Evolutionary conservation across 1,140 invertebrate genomes (phyloP).

Genomic region (Brachionus plicatilis): DNA sequence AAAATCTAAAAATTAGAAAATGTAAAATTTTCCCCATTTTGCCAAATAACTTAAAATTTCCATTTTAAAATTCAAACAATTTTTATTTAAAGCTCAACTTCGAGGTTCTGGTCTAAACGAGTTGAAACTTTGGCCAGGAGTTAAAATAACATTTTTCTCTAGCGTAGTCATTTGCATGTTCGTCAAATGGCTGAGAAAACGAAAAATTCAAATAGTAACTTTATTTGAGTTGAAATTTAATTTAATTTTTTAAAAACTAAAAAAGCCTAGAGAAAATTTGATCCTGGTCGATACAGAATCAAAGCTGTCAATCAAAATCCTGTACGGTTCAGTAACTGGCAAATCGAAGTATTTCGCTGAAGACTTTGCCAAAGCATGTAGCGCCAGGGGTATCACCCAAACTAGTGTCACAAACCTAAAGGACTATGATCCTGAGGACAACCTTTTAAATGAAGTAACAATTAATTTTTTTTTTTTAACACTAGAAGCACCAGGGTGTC

Average conservation of each 20-base stretch:
- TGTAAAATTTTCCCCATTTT: too few species aligned
- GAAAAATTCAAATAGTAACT: slow-evolving; percentile 9
- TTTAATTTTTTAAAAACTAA: background rate
- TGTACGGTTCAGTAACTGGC: slow-evolving; percentile 9
- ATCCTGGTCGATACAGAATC: background rate
- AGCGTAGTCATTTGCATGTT: slow-evolving; percentile 1
- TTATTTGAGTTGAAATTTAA: background rate
- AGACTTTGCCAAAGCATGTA: slow-evolving; percentile 44
- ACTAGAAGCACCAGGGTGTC: too few species aligned
- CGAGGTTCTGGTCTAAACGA: background rate
- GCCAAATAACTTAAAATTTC: too few species aligned
- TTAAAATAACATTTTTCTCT: slow-evolving; percentile 1
- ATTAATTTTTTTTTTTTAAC: too few species aligned
- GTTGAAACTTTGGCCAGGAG: background rate
- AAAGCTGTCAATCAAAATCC: slow-evolving; percentile 19
- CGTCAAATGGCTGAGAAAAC: background rate
- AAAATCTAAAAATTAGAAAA: too few species aligned
- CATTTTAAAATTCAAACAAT: background rate
- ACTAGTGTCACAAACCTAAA: slow-evolving; percentile 46
- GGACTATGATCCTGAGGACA: slow-evolving; percentile 56
- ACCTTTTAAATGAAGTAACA: slow-evolving; percentile 49
- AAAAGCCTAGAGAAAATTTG: background rate
- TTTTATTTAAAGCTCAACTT: background rate
- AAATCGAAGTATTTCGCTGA: slow-evolving; percentile 46
- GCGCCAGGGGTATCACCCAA: slow-evolving; percentile 41